Conservation (phyloP, 2,113 vertebrate species). For the Corydoras maculifer region DNA sequence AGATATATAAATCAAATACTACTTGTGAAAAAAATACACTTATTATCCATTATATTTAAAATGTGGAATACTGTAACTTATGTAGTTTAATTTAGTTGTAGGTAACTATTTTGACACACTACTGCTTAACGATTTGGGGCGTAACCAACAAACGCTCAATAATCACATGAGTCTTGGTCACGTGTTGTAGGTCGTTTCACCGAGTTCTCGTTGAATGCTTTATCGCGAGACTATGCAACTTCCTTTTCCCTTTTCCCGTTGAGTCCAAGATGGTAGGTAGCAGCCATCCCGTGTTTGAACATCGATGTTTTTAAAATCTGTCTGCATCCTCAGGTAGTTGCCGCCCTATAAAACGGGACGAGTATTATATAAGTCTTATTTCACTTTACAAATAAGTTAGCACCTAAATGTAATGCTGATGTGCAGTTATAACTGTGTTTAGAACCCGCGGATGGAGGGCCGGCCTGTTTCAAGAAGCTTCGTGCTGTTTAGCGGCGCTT, state of each 20-base stretch:
- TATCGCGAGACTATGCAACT: slow-evolving; percentile 66
- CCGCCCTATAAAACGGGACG: background rate
- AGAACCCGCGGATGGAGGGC: background rate
- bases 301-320: slow-evolving; percentile 49
- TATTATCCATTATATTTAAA: no score
- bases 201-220: slow-evolving; percentile 44
- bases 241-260: slow-evolving; percentile 70
- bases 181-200: slow-evolving; percentile 36
- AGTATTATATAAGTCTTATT: background rate
- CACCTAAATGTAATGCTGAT: background rate
- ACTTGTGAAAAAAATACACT: no score
- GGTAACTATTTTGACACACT: no score
- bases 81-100: no score
- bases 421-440: background rate
- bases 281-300: slow-evolving; percentile 13
- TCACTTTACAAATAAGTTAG: background rate
- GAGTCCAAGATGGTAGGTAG: slow-evolving; percentile 74
- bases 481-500: no score
- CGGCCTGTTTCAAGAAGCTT: background rate
- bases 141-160: slow-evolving; percentile 11
- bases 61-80: no score
- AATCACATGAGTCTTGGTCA: background rate
- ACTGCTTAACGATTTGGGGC: background rate
- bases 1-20: no score
- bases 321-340: slow-evolving; percentile 52